phyloP scores from a whole-genome alignment of 2,797 vertebrate genomes.

The Macropus fuliginosus region DNA sequence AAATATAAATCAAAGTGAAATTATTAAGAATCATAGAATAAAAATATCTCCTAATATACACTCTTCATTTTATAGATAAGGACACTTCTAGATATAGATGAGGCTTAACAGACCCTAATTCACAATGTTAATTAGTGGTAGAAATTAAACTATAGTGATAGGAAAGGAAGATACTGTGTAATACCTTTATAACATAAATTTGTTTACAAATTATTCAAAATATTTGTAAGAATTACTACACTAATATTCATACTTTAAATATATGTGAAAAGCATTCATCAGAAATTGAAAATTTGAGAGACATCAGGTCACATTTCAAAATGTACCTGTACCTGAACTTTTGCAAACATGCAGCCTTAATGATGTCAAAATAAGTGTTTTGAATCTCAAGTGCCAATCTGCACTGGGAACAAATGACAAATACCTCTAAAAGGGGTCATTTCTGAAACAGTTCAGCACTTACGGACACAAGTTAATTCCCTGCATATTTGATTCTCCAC shows the following conservation, averaged over 20 bases:
- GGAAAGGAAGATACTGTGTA: too few relatives aligned
- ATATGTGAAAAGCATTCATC: rapidly evolving
- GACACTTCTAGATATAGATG: too few relatives aligned
- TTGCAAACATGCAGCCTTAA: slow-evolving; percentile 2
- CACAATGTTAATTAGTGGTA: too few relatives aligned
- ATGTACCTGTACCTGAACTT: slow-evolving; percentile 16
- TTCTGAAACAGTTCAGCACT: neutral
- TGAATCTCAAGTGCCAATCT: slow-evolving; percentile 6
- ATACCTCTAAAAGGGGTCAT: slow-evolving; percentile 3
- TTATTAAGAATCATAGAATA: too few relatives aligned
- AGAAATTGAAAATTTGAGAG: slow-evolving; percentile 49
- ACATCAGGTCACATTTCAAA: slow-evolving; percentile 8
- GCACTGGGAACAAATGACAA: neutral
- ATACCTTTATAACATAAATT: too few relatives aligned
- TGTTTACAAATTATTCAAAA: neutral
- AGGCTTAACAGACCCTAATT: too few relatives aligned
- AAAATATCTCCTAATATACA: too few relatives aligned
- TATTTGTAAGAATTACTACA: slow-evolving; percentile 8
- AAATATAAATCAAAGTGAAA: too few relatives aligned
- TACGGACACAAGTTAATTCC: slow-evolving; percentile 18
- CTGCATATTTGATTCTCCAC: neutral
- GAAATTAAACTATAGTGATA: too few relatives aligned
- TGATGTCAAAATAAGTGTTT: neutral
- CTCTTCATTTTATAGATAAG: too few relatives aligned
- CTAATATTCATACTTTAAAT: neutral